Base-by-base conservation (phyloP, 1,140 invertebrate genomes). In the Tetraneura akinire region DNA sequence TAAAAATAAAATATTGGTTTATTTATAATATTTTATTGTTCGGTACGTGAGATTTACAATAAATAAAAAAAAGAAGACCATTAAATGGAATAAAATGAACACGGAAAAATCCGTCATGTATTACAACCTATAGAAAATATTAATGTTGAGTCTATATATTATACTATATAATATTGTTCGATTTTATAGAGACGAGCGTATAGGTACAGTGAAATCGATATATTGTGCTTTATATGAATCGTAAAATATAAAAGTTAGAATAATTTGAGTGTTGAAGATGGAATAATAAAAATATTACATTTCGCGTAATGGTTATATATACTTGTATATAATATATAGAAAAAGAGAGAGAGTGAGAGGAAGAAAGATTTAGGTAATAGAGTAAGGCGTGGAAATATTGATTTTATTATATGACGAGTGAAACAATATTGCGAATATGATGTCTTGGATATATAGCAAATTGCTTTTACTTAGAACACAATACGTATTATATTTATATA, bases 351-450 rank as follows among this genome's bases (percentile, higher is more conserved):
- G n/a, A 37, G 32, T 37, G 32, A 37, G 32, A 45, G 9, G n/a
- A n/a, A n/a, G n/a, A n/a, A n/a, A 68, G 21, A 37, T 21, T 68
- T 49, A 51, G 45, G 23, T 70, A 26, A 49, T 18, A 26, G 29
- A 70, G 45, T 29, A 71, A n/a, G 16, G 11, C 8, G 47, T 71
- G 16, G 26, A 71, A 71, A 71, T 71, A 71, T 51, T 71, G 47
- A 51, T 51, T 32, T 49, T 51, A n/a, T 51, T 45, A 51, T 68
- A 47, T 37, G 2, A 51, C 47, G 18, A 71, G 45, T 47, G 26
- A 71, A 71, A 71, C 47, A 71, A 71, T 71, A 71, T 71, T 71
- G 68, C 26, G 26, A 51, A 29, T 71, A 29, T 26, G 23, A 71
- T 49, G 47, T 49, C 23, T 71, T 29, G 47, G 29, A 26, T 51